phyloP scores from a whole-genome alignment of 1,140 invertebrate species.

The Sitobion miscanthi region DNA sequence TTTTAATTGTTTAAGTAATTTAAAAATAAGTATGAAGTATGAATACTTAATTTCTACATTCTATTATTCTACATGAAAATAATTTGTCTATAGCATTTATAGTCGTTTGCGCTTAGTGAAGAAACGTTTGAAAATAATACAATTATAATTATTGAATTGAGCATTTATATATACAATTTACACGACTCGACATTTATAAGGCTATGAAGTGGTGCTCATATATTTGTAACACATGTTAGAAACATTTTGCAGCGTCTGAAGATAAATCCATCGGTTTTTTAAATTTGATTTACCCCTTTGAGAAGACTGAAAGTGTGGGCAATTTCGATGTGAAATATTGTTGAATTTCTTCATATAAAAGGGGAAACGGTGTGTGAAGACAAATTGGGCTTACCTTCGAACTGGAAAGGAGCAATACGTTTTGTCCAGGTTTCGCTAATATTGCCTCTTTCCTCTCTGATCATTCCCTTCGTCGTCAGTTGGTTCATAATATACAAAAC shows the following conservation, averaged over 20 bases:
- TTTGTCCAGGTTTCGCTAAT: conserved; percentile 35
- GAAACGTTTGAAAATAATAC: background rate
- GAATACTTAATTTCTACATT: background rate
- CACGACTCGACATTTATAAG: background rate
- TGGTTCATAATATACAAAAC: conserved; percentile 47
- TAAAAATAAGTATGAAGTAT: background rate
- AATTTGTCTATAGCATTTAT: background rate
- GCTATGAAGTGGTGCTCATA: background rate
- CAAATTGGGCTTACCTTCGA: conserved; percentile 31
- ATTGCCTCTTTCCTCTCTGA: background rate
- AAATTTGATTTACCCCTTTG: conserved; percentile 33
- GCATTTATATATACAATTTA: background rate
- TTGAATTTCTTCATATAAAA: conserved; percentile 48
- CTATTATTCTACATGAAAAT: background rate
- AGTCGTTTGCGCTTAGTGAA: background rate
- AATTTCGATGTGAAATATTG: conserved; percentile 53
- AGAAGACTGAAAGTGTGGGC: background rate
- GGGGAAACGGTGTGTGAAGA: conserved; percentile 29
- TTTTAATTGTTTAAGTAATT: background rate
- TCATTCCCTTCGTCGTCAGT: background rate
- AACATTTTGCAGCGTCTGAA: background rate
- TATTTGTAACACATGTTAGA: conserved; percentile 7
- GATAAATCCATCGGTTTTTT: conserved; percentile 27
- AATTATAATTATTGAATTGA: background rate
- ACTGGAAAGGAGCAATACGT: conserved; percentile 44